These are phyloP conservation scores for pig (Sus scrofa) DNA, from an alignment of 2,113 vertebrate genomes.

Conservation along the genomic window DNA sequence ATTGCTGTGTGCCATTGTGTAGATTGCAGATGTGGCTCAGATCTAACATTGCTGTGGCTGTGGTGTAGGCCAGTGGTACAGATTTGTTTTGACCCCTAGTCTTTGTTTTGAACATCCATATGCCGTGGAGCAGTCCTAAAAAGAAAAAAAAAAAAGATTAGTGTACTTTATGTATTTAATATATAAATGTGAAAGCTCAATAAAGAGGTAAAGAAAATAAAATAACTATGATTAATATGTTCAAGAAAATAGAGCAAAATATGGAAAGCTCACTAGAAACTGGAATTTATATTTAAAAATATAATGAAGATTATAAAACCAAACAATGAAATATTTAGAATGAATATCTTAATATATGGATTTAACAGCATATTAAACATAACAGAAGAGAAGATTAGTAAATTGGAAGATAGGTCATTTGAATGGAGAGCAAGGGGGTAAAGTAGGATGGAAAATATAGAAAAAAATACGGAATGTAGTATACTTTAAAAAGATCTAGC, in stretches of 20 bases:
- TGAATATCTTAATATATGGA: neutral
- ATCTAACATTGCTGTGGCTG: no score
- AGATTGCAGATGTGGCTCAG: no score
- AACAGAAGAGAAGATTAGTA: neutral
- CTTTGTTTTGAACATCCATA: no score
- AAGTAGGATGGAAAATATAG: neutral
- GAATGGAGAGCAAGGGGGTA: neutral
- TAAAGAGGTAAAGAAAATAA: neutral
- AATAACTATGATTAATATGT: neutral
- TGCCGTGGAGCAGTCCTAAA: no score
- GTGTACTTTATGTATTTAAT: neutral
- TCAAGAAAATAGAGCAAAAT: neutral
- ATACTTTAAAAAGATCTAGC: neutral
- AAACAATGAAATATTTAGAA: neutral
- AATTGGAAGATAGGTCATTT: neutral
- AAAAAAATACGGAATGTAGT: neutral
- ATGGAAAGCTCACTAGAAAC: neutral
- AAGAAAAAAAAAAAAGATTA: no score
- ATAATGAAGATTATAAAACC: neutral
- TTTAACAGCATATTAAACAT: neutral
- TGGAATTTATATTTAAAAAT: neutral
- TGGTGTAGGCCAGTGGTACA: no score
- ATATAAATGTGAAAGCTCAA: neutral
- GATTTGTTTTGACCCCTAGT: no score
- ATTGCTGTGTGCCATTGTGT: no score